Conservation (phyloP, 2,113 vertebrate genomes). For the Rhinogobius similis region DNA sequence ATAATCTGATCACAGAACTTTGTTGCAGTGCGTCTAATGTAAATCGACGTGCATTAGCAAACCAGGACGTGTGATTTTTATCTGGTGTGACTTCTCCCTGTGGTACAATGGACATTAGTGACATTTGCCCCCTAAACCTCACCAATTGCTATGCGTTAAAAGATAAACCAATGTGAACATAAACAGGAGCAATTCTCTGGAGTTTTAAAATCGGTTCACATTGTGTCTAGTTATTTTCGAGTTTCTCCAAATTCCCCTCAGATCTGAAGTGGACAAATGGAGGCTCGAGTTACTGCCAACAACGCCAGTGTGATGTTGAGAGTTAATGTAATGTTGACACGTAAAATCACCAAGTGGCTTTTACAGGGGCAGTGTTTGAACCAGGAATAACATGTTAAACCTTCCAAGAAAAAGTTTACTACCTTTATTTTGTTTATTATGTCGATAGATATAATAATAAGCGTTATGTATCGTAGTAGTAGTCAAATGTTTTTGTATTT, state of each 20-base stretch:
- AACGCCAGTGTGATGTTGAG: not conserved
- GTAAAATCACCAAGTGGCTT: too few relatives aligned
- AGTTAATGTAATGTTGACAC: not conserved
- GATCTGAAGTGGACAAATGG: not conserved
- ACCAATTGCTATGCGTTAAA: not conserved
- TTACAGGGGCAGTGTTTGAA: too few relatives aligned
- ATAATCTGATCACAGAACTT: not conserved
- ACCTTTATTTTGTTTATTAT: too few relatives aligned
- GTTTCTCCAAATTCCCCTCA: not conserved
- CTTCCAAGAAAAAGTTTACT: too few relatives aligned
- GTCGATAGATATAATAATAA: too few relatives aligned
- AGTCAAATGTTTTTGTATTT: too few relatives aligned
- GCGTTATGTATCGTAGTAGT: too few relatives aligned
- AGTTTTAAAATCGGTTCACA: not conserved
- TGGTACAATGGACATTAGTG: not conserved
- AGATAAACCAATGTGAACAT: not conserved
- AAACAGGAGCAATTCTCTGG: not conserved
- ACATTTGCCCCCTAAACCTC: not conserved
- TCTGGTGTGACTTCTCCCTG: not conserved
- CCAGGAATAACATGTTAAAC: too few relatives aligned
- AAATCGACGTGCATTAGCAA: not conserved
- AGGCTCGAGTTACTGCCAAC: not conserved
- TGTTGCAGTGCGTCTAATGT: not conserved
- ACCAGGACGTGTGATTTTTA: not conserved
- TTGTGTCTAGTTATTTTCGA: not conserved